Percentiles rank a stretch among this genome's conserved stretches.
These are phyloP conservation scores for Hartigia nigra DNA, from an alignment of 2,888 invertebrate genomes.

Conservation along the genomic window DNA sequence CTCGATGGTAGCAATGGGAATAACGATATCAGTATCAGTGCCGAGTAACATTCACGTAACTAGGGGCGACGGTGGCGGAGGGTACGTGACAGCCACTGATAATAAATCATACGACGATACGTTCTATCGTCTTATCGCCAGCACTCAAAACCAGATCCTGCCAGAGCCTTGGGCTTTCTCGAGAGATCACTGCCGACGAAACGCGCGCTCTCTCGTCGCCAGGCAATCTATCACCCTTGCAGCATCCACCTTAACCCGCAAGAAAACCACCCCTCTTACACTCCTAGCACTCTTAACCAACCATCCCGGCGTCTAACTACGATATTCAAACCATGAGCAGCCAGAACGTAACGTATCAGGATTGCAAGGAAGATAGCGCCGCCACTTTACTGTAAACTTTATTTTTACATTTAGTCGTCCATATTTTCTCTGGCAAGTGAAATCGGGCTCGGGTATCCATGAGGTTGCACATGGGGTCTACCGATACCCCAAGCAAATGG, in stretches of 20 bases:
- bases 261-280: conserved; percentile 9
- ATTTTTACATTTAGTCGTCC: neutral
- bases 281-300: neutral
- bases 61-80: conserved; percentile 38
- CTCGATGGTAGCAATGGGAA: neutral
- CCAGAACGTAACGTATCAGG: neutral
- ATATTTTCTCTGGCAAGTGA: neutral
- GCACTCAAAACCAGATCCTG: conserved; percentile 45
- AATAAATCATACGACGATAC: conserved; percentile 63
- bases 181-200: conserved; percentile 39
- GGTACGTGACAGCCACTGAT: conserved; percentile 48
- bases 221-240: conserved; percentile 59
- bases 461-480: neutral
- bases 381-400: neutral
- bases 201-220: conserved; percentile 45
- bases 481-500: neutral
- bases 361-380: conserved; percentile 7
- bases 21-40: neutral
- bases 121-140: conserved; percentile 54
- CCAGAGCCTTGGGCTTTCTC: conserved; percentile 50
- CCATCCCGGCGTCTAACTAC: neutral
- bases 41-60: neutral
- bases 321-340: neutral
- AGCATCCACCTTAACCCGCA: conserved; percentile 33
- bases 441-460: neutral